A percentile compares a stretch with the other conserved stretches of the same genome.
These are phyloP conservation scores for Pyralis farinalis DNA, from an alignment of 2,888 invertebrate species.

Conservation along the genomic window DNA sequence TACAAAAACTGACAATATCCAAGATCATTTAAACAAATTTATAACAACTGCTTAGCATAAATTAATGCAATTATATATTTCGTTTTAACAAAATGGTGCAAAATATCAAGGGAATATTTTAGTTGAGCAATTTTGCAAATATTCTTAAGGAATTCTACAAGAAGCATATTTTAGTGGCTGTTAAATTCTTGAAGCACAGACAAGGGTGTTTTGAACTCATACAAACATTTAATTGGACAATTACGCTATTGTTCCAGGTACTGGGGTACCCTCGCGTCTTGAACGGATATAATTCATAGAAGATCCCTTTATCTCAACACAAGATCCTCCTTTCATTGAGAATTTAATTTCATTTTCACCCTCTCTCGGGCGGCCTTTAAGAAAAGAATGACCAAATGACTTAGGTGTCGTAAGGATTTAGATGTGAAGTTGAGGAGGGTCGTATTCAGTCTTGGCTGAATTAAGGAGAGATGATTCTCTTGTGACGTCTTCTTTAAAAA, in stretches of 20 bases:
- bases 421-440: conserved; percentile 52
- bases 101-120: conserved; percentile 3
- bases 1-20: no score
- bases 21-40: no score
- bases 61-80: conserved; percentile 4
- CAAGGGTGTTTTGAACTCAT: conserved; percentile 44
- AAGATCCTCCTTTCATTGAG: conserved; percentile 71
- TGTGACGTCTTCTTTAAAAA: background rate
- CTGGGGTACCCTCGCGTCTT: conserved; percentile 46
- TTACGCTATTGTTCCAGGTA: conserved; percentile 73
- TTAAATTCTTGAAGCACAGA: conserved; percentile 39
- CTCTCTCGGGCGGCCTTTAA: conserved; percentile 52
- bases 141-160: conserved; percentile 2
- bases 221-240: conserved; percentile 76
- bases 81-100: conserved; percentile 19
- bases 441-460: conserved; percentile 39
- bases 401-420: conserved; percentile 40
- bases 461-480: conserved; percentile 17
- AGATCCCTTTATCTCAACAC: conserved; percentile 65
- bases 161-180: conserved; percentile 17
- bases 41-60: no score
- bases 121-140: background rate
- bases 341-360: conserved; percentile 80
- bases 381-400: conserved; percentile 76
- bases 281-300: conserved; percentile 52